Evolutionary conservation across 2,797 vertebrate species (phyloP).

Genomic region (Hipposideros larvatus): DNA sequence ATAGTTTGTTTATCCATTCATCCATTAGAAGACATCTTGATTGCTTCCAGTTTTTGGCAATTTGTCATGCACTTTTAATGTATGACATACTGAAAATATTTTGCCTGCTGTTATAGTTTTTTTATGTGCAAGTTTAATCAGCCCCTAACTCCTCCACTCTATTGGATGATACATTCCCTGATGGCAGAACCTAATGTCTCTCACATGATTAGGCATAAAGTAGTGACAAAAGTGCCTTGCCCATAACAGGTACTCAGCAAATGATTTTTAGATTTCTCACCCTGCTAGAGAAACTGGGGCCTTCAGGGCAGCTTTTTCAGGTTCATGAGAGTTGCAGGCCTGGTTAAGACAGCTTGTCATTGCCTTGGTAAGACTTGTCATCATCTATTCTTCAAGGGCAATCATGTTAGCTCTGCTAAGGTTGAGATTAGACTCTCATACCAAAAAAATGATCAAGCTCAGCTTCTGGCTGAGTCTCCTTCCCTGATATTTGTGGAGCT

Average conservation of each 20-base stretch:
- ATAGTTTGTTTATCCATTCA: neutral
- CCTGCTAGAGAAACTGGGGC: neutral
- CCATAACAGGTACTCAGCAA: neutral
- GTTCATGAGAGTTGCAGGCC: neutral
- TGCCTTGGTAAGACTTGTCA: neutral
- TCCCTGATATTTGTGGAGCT: neutral
- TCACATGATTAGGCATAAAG: neutral
- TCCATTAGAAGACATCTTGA: neutral
- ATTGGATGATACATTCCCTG: neutral
- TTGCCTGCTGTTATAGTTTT: neutral
- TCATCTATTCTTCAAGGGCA: neutral
- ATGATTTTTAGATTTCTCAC: neutral
- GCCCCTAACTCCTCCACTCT: neutral
- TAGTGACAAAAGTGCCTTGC: neutral
- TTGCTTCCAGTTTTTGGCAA: neutral
- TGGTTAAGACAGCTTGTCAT: neutral
- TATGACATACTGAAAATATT: constrained; percentile 21
- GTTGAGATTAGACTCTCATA: neutral
- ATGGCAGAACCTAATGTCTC: neutral
- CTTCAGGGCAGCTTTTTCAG: neutral
- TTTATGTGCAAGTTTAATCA: neutral
- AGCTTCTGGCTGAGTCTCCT: neutral
- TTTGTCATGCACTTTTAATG: constrained; percentile 10
- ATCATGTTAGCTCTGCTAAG: neutral
- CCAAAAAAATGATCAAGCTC: neutral